A percentile compares a stretch with the other conserved stretches of the same genome.
phyloP scores from a whole-genome alignment of 1,140 invertebrate species.

The Bombus breviceps region DNA sequence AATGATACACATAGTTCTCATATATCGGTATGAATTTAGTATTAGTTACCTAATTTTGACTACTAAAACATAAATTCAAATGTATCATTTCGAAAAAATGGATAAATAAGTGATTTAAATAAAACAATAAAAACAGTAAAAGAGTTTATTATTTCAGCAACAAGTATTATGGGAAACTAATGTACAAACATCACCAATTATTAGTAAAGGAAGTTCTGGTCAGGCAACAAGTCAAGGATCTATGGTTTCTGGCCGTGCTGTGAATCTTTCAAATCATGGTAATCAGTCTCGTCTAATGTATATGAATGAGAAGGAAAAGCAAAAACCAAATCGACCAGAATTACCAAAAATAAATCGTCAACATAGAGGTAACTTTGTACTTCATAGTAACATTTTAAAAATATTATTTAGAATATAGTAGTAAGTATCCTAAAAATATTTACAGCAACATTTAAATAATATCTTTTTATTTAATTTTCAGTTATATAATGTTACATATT shows the following conservation, averaged over 20 bases:
- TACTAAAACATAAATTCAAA: neutral
- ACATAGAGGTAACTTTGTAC: constrained; percentile 81
- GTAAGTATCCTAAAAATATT: neutral
- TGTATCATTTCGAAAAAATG: neutral
- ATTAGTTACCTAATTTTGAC: constrained; percentile 24
- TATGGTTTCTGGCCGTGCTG: constrained; percentile 77
- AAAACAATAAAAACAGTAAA: neutral
- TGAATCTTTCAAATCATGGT: constrained; percentile 74
- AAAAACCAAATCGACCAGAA: constrained; percentile 76
- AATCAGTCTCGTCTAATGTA: constrained; percentile 83
- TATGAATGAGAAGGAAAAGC: constrained; percentile 84
- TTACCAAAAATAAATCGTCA: constrained; percentile 80
- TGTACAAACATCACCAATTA: constrained; percentile 75
- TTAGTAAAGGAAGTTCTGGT: constrained; percentile 80
- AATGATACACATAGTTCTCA: constrained; percentile 68
- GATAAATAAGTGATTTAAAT: constrained; percentile 8
- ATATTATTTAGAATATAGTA: constrained; percentile 43
- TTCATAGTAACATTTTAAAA: neutral
- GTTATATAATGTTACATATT: neutral
- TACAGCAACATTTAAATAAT: neutral
- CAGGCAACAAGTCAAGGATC: constrained; percentile 80
- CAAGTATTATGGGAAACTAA: constrained; percentile 78
- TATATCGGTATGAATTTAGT: constrained; percentile 63
- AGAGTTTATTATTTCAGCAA: constrained; percentile 70
- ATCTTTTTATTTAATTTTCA: neutral